phyloP scores from a whole-genome alignment of 2,888 invertebrate genomes.

The Trachelus stipa region DNA sequence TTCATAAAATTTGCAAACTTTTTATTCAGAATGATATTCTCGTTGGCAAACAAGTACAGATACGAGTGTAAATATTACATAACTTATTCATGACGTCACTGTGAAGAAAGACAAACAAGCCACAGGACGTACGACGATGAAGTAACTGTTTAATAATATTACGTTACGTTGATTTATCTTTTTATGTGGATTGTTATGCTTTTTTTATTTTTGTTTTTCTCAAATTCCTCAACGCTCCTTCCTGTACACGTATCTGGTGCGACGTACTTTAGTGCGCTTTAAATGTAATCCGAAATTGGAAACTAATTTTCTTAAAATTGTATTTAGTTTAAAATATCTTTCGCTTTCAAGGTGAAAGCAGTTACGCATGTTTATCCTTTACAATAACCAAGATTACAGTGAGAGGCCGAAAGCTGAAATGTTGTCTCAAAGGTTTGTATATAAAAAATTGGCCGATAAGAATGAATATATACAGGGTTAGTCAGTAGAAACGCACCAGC shows the following conservation, averaged over 20 bases:
- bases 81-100: not conserved
- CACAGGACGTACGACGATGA: not conserved
- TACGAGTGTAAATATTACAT: not conserved
- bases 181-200: not conserved
- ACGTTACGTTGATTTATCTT: not conserved
- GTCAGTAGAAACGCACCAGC: too few relatives aligned
- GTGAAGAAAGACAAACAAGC: not conserved
- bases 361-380: not conserved
- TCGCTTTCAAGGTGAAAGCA: not conserved
- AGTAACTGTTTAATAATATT: not conserved
- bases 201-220: not conserved
- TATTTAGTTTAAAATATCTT: conserved; percentile 5
- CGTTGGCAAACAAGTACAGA: not conserved
- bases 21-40: not conserved
- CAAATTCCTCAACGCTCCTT: not conserved
- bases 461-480: not conserved
- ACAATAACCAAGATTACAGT: not conserved
- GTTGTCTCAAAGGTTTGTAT: not conserved
- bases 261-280: conserved; percentile 35
- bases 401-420: not conserved
- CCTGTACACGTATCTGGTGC: not conserved
- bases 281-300: conserved; percentile 31
- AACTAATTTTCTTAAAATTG: conserved; percentile 48
- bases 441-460: not conserved
- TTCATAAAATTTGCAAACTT: not conserved